These are phyloP conservation scores for Xylophagus ater DNA, from an alignment of 2,888 invertebrate genomes.

Conservation along the genomic window DNA sequence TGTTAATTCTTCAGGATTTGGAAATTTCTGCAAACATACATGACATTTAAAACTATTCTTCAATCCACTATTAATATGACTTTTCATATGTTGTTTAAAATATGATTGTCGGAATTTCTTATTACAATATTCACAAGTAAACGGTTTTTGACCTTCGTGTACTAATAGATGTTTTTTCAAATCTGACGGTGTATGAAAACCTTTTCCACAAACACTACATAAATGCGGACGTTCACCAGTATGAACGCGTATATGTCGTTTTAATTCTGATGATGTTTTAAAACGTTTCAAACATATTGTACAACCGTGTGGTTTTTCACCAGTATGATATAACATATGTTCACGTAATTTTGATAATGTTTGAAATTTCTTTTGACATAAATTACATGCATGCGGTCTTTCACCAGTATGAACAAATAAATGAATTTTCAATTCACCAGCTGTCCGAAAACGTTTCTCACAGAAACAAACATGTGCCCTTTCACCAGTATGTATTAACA, in stretches of 20 bases:
- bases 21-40: no score
- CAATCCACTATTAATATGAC: no score
- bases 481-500: no score
- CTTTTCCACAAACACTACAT: not conserved
- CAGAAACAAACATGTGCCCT: no score
- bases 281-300: conserved; percentile 1
- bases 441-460: no score
- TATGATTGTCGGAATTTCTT: not conserved
- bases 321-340: conserved; percentile 10
- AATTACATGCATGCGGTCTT: no score
- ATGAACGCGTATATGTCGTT: not conserved
- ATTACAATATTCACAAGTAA: not conserved
- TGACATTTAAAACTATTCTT: no score
- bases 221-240: not conserved
- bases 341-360: conserved; percentile 1
- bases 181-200: not conserved
- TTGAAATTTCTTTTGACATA: no score
- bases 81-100: no score
- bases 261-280: not conserved
- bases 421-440: no score
- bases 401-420: no score
- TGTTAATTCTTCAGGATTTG: no score
- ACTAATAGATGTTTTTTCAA: not conserved
- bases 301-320: conserved; percentile 5
- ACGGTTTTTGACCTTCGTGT: not conserved